These are phyloP conservation scores for Drosophila repletoides DNA, from an alignment of 1,140 invertebrate species.

Conservation along the genomic window DNA sequence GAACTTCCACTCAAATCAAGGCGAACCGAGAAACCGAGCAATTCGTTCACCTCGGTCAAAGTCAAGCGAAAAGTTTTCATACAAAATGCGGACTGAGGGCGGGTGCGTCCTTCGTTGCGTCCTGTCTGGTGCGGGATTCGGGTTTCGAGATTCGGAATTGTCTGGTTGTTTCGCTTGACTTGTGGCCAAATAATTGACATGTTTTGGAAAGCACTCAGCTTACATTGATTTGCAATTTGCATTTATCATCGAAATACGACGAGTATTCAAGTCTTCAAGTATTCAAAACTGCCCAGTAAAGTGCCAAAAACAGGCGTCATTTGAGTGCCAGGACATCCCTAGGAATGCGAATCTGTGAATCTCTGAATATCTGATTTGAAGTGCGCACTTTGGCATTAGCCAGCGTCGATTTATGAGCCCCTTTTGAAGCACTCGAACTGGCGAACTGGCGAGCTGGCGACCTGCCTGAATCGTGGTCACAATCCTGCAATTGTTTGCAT, in stretches of 20 bases:
- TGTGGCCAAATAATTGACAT: conserved; percentile 7
- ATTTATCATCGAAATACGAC: conserved; percentile 25
- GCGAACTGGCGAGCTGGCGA: conserved; percentile 8
- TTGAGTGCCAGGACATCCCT: conserved; percentile 1
- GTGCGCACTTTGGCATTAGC: conserved; percentile 61
- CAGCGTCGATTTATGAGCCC: conserved; percentile 62
- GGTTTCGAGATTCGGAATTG: background rate
- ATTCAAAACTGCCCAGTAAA: conserved; percentile 34
- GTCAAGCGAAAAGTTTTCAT: conserved; percentile 32
- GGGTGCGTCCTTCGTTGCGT: too few relatives aligned
- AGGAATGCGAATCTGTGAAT: conserved; percentile 7
- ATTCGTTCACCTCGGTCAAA: conserved; percentile 32
- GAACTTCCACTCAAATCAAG: conserved; percentile 11
- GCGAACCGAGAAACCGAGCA: conserved; percentile 5
- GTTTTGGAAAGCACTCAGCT: conserved; percentile 10
- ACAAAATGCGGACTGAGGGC: too few relatives aligned
- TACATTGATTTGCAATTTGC: conserved; percentile 37
- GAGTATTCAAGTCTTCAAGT: background rate
- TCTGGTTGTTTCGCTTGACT: conserved; percentile 7
- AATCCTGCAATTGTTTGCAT: conserved; percentile 49
- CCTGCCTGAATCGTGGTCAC: conserved; percentile 2
- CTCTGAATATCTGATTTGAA: too few relatives aligned
- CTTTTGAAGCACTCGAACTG: conserved; percentile 52
- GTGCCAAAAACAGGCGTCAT: conserved; percentile 54
- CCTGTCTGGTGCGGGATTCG: background rate